Percentiles rank a stretch among this genome's conserved stretches.
phyloP scores from a whole-genome alignment of 2,888 invertebrate genomes.

The Ecliptopera silaceata region DNA sequence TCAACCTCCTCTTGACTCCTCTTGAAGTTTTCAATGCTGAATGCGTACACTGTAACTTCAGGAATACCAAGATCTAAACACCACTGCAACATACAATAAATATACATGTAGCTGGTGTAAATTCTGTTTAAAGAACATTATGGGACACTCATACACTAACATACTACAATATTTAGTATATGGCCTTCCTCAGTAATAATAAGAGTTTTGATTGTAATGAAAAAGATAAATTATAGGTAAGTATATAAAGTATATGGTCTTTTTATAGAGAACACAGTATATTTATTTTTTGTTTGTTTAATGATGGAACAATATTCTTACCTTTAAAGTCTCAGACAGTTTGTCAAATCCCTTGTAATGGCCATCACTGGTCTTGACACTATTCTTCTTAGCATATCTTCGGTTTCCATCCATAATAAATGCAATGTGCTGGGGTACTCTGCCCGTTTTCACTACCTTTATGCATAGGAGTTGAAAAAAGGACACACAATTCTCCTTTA shows the following conservation, averaged over 20 bases:
- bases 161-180: too few species aligned
- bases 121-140: too few species aligned
- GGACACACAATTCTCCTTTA: slow-evolving; percentile 88
- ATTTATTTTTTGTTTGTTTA: too few species aligned
- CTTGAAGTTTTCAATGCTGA: slow-evolving; percentile 99
- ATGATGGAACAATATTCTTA: slow-evolving; percentile 35
- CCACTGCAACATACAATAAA: slow-evolving; percentile 84
- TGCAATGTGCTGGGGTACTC: slow-evolving; percentile 95
- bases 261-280: neutral
- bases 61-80: slow-evolving; percentile 95
- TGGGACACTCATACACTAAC: too few species aligned
- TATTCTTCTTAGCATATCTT: slow-evolving; percentile 92
- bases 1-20: slow-evolving; percentile 94
- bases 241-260: too few species aligned
- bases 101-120: too few species aligned
- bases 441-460: slow-evolving; percentile 89
- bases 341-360: slow-evolving; percentile 93
- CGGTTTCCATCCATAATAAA: slow-evolving; percentile 99
- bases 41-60: slow-evolving; percentile 99
- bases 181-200: too few species aligned
- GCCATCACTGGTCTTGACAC: slow-evolving; percentile 89
- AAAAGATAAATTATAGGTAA: too few species aligned
- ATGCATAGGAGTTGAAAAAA: slow-evolving; percentile 89
- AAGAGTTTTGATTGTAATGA: too few species aligned
- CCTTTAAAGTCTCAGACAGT: slow-evolving; percentile 90